Base-by-base conservation (phyloP, 2,888 invertebrate species). In the Muschampia staudingeri region DNA sequence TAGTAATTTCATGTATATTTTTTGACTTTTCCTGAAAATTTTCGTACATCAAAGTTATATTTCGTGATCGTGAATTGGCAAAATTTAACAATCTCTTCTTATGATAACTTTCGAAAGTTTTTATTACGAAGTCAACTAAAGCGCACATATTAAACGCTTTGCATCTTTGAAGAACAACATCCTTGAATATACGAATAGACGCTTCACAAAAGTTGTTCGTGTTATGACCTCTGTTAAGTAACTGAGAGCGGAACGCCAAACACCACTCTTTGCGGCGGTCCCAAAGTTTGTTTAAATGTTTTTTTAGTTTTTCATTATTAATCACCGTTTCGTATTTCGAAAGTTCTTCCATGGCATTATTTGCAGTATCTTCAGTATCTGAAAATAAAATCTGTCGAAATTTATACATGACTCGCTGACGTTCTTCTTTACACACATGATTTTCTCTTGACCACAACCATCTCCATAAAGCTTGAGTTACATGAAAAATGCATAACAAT, bases 81-180 rank as follows among this genome's bases (percentile, higher is more conserved):
- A 52, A 52, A 9, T 52, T 9, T 12, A 71, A 14, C 30, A 71
- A 30, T 34, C 71, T 16, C 25, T 42, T 67, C 70, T 75, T 52
- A 42, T 67, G 72, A 48, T 83, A 83, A 30, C 79, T 78, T 83
- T 83, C 81, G 71, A 85, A 85, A 70, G 72, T 80, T 19, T 52
- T 40, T 44, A 78, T 78, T 16, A 85, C 80, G 40, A 83, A 85
- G 42, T 82, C 82, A 40, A 85, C 56, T 44, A 85, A 70, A 65
- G 85, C 82, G 78, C 83, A 85, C 37, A 67, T 65, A 72, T 85
- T 82, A 69, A 85, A 85, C 19, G 67, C 83, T 83, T 80, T 84
- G 70, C 83, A 83, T 77, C 85, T 77, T 52, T 85, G 83, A 48
- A 83, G 44, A 67, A 82, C 76, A 25, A 85, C 77, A 30, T 85